Evolutionary conservation across 2,113 vertebrate genomes (phyloP), one percentile per base, ranked within the genome.

Genomic region (cattle (Bos taurus)): DNA sequence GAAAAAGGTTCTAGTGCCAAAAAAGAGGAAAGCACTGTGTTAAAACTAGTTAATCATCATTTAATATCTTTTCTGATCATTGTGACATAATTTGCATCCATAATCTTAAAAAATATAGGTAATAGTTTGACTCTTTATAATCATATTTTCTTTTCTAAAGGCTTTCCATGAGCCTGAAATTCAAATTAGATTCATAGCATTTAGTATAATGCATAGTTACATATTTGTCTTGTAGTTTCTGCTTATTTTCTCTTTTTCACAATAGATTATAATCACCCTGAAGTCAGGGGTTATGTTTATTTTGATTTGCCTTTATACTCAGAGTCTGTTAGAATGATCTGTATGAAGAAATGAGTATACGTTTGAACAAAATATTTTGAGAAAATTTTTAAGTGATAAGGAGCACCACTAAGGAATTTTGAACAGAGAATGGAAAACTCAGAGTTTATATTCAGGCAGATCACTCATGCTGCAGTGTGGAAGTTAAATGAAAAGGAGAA

Each of bases 31-130:
- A 67, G 40, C 82, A 78, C 12, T 67, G n/a, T 11, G 3, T 86
- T 95, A 89, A 88, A 91, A 88, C 52, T 97, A 95, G 87, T 46
- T 78, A 64, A 78, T 26, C 40, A 36, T 92, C 91, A 84, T 82
- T 89, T 90, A 26, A 88, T 59, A 3, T 74, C 16, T 91, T 88
- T 21, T 71, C 23, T 6, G 12, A 30, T 88, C 21, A 57, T 86
- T 88, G 50, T 94, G 88, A 11, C 43, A 26, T 62, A 74, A 52
- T 86, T 96, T 36, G 54, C 1, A 62, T 82, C 19, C 52, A 90
- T 33, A 81, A n/a, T 62, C 21, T 94, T 25, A 62, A 7, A 40
- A 62, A 7, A 40, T 62, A 16, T 30, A n/a, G 19, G 78, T 6
- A 84, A 52, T 71, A 60, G 2, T 56, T 85, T 11, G 7, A n/a